Percentiles rank a stretch among this genome's conserved stretches.
Conservation (phyloP, 1,140 invertebrate species). For the Stegodyphus mimosarum region DNA sequence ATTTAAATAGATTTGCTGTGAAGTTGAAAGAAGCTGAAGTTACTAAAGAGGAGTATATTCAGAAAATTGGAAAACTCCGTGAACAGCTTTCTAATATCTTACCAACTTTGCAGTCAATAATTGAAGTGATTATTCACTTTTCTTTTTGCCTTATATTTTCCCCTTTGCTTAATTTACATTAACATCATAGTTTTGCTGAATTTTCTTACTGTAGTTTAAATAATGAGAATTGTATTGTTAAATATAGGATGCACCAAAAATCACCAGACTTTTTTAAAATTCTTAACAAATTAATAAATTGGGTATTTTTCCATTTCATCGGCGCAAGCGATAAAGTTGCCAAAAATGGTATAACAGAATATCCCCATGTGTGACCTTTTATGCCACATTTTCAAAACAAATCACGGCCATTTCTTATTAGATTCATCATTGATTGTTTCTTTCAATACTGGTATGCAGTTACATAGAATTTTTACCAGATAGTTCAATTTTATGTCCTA, state of each 20-base stretch:
- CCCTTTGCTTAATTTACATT: not conserved
- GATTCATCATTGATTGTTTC: no score
- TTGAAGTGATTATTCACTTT: constrained; percentile 72
- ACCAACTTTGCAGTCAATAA: constrained; percentile 80
- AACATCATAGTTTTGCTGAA: not conserved
- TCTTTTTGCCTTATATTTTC: no score
- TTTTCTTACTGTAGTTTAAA: not conserved
- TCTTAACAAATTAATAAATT: no score
- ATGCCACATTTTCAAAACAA: no score
- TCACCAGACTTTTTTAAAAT: constrained; percentile 11
- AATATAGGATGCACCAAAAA: not conserved
- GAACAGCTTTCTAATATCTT: constrained; percentile 83
- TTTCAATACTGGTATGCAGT: no score
- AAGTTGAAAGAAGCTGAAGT: constrained; percentile 81
- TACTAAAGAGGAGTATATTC: constrained; percentile 79
- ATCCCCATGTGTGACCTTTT: no score
- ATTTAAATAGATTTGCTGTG: constrained; percentile 74
- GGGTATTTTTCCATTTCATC: no score
- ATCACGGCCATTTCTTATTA: no score
- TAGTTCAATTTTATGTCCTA: no score
- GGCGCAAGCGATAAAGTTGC: no score
- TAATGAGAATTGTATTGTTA: not conserved
- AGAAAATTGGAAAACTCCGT: constrained; percentile 83
- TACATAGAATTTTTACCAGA: no score
- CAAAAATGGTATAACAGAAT: no score